A percentile compares a stretch with the other conserved stretches of the same genome.
Conservation (phyloP, 1,140 invertebrate species). For the Ceratosolen fusciceps region DNA sequence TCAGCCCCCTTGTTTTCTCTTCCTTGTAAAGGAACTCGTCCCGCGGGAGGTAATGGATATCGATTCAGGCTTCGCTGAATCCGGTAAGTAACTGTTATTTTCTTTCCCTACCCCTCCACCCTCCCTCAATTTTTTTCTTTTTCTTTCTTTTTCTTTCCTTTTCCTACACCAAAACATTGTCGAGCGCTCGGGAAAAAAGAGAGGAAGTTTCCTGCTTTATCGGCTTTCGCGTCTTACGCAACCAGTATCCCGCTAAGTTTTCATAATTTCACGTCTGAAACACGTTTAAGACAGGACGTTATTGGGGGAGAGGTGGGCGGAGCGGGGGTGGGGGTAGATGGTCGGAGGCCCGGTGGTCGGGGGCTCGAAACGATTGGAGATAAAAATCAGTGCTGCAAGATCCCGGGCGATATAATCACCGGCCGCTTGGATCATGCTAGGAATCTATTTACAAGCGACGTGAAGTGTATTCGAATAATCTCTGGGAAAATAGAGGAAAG, state of each 20-base stretch:
- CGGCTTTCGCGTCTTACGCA: background rate
- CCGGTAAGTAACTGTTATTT: background rate
- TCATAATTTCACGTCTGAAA: background rate
- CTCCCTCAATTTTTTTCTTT: background rate
- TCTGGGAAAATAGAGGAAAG: no score
- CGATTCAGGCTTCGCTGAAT: background rate
- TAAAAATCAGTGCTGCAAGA: no score
- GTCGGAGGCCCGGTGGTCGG: no score
- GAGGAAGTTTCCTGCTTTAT: conserved; percentile 3
- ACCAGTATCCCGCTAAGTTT: background rate
- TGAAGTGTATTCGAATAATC: no score
- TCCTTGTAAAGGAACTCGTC: conserved; percentile 37
- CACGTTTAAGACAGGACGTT: background rate
- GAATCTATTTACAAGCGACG: no score
- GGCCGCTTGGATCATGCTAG: no score
- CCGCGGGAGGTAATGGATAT: conserved; percentile 3
- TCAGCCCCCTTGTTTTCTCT: conserved; percentile 56
- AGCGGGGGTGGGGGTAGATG: no score
- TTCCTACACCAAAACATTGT: background rate
- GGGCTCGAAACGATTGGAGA: no score
- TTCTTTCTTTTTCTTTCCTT: background rate
- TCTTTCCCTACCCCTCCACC: background rate
- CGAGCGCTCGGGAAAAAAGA: no score
- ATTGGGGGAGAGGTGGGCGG: background rate
- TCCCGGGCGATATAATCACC: no score